Percentiles rank a stretch among this genome's conserved stretches.
phyloP scores from a whole-genome alignment of 2,113 vertebrate species.

The Aspidoscelis tigris region DNA sequence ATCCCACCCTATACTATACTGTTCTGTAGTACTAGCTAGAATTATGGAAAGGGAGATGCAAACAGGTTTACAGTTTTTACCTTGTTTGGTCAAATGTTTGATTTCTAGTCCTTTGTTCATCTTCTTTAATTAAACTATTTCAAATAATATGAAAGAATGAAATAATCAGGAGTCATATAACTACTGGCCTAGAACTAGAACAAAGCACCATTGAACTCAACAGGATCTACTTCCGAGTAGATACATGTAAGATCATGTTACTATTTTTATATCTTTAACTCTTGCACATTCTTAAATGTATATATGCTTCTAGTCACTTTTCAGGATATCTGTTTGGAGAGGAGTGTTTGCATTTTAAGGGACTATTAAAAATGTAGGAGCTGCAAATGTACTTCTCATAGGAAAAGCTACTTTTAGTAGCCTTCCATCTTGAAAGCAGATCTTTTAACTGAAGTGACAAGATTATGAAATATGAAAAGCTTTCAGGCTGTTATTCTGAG shows the following conservation, averaged over 20 bases:
- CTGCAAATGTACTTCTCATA: conserved; percentile 42
- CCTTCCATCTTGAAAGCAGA: conserved; percentile 38
- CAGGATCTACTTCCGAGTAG: too few species aligned
- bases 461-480: conserved; percentile 39
- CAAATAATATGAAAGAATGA: neutral
- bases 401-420: conserved; percentile 37
- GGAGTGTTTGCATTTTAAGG: conserved; percentile 26
- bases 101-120: neutral
- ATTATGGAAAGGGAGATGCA: neutral
- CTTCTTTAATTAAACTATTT: neutral
- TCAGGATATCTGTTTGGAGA: neutral
- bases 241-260: too few species aligned
- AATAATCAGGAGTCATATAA: neutral
- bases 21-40: too few species aligned
- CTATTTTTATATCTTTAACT: too few species aligned
- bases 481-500: conserved; percentile 45
- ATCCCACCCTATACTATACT: too few species aligned
- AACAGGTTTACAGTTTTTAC: neutral
- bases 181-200: too few species aligned
- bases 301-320: neutral
- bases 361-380: conserved; percentile 36
- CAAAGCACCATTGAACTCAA: too few species aligned
- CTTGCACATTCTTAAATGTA: neutral
- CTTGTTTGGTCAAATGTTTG: neutral
- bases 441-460: conserved; percentile 38